Evolutionary conservation across 2,888 invertebrate species (phyloP), one percentile per base, ranked within the genome.

Genomic region (Meta bourneti): DNA sequence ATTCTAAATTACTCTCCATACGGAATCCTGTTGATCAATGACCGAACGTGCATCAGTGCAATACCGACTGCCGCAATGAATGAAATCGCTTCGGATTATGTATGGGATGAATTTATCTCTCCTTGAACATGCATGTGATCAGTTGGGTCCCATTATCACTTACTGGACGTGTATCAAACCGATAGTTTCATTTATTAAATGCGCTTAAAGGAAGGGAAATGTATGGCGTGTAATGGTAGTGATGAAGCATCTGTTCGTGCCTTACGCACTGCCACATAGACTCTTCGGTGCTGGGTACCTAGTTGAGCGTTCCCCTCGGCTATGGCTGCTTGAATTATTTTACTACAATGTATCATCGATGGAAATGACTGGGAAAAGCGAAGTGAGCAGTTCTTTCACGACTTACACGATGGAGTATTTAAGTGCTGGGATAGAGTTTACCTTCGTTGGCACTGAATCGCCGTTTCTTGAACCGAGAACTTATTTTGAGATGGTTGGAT

Each of bases 311-410:
- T n/a, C n/a, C n/a, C n/a, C n/a, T n/a, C 79, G 72, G 72, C 51
- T 80, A 80, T 51, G 9, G 54, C 19, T 34, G 48, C 72, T 80
- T 89, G 81, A 81, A 75, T 89, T 72, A 82, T 89, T 75, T 72
- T 51, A 52, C 61, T 75, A 81, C 69, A 81, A 89, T 89, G 81
- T 89, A 89, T 89, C 88, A 89, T 75, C 48, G 61, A 51, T 72
- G 13, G 74, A 80, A 89, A 89, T 81, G 69, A 80, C 74, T 61
- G 49, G 71, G 75, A 81, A 54, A n/a, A n/a, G n/a, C n/a, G n/a
- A n/a, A n/a, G n/a, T n/a, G n/a, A n/a, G n/a, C 81, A 69, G 51
- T 75, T 34, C 75, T 82, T 81, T 89, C 88, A 89, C 88, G 88
- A 81, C 49, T 52, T 75, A 69, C 88, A 80, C 81, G 81, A 80